These are phyloP conservation scores for Syrmaticus mikado DNA, from an alignment of 2,113 vertebrate genomes.

Conservation along the genomic window DNA sequence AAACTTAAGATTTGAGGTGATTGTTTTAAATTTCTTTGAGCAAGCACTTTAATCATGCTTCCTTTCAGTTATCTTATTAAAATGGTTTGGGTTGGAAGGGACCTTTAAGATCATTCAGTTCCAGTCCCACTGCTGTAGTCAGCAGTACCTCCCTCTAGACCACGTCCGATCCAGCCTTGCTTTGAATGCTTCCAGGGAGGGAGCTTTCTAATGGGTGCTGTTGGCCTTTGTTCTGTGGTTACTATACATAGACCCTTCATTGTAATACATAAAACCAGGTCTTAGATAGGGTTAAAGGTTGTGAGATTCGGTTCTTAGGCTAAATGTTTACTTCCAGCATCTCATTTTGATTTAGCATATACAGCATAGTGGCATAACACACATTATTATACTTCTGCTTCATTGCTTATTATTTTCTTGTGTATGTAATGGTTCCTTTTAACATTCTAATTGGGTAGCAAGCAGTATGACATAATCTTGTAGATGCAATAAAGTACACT, in stretches of 20 bases:
- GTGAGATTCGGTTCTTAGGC: neutral
- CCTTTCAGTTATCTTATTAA: neutral
- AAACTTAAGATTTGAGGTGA: neutral
- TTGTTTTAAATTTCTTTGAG: neutral
- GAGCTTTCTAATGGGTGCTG: neutral
- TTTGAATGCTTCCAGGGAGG: no score
- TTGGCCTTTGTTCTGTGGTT: neutral
- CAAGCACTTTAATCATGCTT: neutral
- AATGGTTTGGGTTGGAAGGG: no score
- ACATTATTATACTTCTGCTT: neutral
- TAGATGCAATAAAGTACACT: neutral
- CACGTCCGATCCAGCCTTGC: no score
- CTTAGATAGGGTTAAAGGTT: neutral
- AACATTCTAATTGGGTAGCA: neutral
- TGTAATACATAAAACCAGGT: neutral
- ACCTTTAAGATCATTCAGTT: no score
- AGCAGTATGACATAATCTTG: neutral
- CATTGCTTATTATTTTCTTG: neutral
- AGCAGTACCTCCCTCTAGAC: no score
- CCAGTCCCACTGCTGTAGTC: no score
- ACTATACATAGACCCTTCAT: neutral
- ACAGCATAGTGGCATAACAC: neutral
- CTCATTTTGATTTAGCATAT: neutral
- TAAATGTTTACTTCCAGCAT: neutral
- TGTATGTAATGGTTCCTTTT: neutral